phyloP scores from a whole-genome alignment of 2,113 vertebrate species.

The Opisthocomus hoazin region DNA sequence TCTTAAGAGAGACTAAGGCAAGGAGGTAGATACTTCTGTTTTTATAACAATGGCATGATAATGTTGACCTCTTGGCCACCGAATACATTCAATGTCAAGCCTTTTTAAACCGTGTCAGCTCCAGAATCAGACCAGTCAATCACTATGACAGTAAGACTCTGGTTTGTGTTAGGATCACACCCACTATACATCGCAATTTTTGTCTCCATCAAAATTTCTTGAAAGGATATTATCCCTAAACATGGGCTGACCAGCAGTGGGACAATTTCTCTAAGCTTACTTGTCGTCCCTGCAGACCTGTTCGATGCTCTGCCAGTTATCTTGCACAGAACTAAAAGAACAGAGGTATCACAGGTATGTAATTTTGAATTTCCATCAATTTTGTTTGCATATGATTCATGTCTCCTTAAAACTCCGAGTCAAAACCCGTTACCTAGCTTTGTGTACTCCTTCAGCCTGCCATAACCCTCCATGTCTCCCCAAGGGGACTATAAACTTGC shows the following conservation, averaged over 20 bases:
- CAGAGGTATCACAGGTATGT: background rate
- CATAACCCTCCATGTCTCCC: background rate
- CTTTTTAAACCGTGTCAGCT: background rate
- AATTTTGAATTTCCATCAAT: background rate
- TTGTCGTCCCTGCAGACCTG: background rate
- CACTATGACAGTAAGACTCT: background rate
- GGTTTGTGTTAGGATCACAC: background rate
- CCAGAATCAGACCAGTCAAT: background rate
- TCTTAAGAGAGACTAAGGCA: background rate
- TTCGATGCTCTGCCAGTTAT: background rate
- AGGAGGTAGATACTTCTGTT: background rate
- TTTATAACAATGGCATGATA: background rate
- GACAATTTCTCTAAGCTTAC: background rate
- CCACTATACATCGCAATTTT: background rate
- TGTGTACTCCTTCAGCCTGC: background rate
- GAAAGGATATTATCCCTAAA: background rate
- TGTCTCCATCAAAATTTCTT: background rate
- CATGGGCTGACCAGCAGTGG: background rate
- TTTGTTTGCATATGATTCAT: background rate
- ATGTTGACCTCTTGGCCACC: background rate
- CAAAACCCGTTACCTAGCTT: background rate
- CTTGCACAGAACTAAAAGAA: background rate
- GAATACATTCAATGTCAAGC: background rate
- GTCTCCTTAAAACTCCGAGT: background rate
- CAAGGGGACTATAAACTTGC: background rate